phyloP scores from a whole-genome alignment of 2,888 invertebrate genomes.

The Drosophila niveifrons region DNA sequence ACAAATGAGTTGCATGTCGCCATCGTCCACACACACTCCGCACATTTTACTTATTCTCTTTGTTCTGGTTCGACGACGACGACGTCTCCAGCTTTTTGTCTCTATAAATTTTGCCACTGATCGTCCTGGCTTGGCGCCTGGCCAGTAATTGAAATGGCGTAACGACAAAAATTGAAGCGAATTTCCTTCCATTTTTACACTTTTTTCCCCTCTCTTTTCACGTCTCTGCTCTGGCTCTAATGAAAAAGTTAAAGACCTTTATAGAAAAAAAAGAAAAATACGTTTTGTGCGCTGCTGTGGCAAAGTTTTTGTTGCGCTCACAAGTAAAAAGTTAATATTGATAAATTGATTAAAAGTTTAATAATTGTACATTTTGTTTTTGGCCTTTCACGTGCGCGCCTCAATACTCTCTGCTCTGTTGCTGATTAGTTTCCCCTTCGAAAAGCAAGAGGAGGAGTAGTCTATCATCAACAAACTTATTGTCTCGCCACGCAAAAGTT shows the following conservation, averaged over 20 bases:
- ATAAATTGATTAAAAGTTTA: constrained; percentile 82
- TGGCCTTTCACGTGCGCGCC: constrained; percentile 47
- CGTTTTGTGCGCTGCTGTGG: constrained; percentile 38
- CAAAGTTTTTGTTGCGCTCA: constrained; percentile 60
- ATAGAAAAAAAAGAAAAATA: constrained; percentile 11
- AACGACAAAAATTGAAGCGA: constrained; percentile 75
- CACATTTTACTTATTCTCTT: constrained; percentile 71
- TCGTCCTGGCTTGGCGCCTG: constrained; percentile 72
- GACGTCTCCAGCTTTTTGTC: constrained; percentile 60
- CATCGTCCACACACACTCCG: constrained; percentile 32
- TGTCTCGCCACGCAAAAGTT: constrained; percentile 53
- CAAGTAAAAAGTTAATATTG: constrained; percentile 79
- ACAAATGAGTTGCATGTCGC: constrained; percentile 79
- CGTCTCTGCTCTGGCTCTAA: constrained; percentile 31
- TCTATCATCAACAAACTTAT: constrained; percentile 40
- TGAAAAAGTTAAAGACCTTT: constrained; percentile 75
- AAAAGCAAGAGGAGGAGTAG: background rate
- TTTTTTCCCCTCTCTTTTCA: constrained; percentile 10
- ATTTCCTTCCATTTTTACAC: constrained; percentile 48
- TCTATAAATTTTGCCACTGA: constrained; percentile 76
- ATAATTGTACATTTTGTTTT: constrained; percentile 69
- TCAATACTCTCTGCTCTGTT: constrained; percentile 25
- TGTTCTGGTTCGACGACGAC: constrained; percentile 55
- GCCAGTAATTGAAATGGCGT: constrained; percentile 82
- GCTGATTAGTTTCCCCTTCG: constrained; percentile 53